Evolutionary conservation across 1,140 invertebrate species (phyloP).

Genomic region (Diachasma alloeum): DNA sequence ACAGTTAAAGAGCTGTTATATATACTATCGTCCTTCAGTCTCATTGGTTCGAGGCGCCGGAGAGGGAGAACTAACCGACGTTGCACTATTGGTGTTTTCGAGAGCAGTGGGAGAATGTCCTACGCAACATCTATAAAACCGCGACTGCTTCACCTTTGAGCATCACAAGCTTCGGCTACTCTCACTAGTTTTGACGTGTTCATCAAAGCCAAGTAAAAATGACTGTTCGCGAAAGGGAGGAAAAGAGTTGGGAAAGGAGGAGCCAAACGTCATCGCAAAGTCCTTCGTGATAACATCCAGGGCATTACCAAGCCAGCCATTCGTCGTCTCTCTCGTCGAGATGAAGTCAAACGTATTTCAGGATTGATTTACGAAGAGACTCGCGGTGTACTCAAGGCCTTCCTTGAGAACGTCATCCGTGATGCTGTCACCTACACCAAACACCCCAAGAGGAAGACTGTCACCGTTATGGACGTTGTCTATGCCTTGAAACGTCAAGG

Average conservation of each 20-base stretch:
- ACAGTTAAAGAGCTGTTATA: background rate
- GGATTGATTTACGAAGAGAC: background rate
- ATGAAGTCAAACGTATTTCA: background rate
- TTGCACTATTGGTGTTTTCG: too few relatives aligned
- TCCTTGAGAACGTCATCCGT: background rate
- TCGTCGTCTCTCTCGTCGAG: background rate
- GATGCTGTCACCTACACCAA: background rate
- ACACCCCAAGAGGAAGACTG: background rate
- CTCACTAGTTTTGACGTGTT: background rate
- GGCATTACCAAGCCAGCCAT: background rate
- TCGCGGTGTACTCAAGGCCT: background rate
- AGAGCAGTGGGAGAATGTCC: too few relatives aligned
- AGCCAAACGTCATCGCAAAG: background rate
- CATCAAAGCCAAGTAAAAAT: background rate
- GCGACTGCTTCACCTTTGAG: background rate
- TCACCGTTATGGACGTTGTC: background rate
- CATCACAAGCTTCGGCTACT: background rate
- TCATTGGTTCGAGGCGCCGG: too few relatives aligned
- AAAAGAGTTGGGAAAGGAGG: background rate
- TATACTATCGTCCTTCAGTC: too few relatives aligned
- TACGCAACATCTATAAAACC: too few relatives aligned
- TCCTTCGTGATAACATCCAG: background rate
- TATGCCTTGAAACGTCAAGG: background rate
- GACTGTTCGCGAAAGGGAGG: slow-evolving; percentile 1
- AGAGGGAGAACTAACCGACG: too few relatives aligned